Percentiles rank a stretch among this genome's conserved stretches.
Conservation (phyloP, 2,888 invertebrate species). For the Drosophila phalerata region DNA sequence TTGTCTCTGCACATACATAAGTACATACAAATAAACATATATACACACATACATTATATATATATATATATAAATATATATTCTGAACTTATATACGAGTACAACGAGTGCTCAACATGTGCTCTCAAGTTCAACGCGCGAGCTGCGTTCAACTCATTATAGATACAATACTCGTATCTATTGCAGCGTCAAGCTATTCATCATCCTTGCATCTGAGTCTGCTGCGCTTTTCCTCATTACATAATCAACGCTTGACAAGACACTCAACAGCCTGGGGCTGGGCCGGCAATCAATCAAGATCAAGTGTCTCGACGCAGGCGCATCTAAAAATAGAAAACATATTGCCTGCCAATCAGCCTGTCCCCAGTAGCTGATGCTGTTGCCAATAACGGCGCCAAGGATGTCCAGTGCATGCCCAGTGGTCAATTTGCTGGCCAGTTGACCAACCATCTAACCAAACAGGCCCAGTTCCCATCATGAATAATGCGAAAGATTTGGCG, state of each 20-base stretch:
- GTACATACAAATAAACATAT: constrained; percentile 16
- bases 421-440: constrained; percentile 56
- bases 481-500: constrained; percentile 73
- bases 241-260: constrained; percentile 71
- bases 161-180: constrained; percentile 62
- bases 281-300: constrained; percentile 74
- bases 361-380: constrained; percentile 18
- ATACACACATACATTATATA: background rate
- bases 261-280: constrained; percentile 17
- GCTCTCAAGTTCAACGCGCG: constrained; percentile 73
- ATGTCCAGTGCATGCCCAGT: constrained; percentile 60
- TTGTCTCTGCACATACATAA: constrained; percentile 53
- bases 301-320: constrained; percentile 66
- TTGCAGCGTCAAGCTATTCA: constrained; percentile 38
- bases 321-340: constrained; percentile 68
- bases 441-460: constrained; percentile 34
- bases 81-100: too few relatives aligned
- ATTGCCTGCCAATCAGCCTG: constrained; percentile 65
- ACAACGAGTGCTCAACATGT: constrained; percentile 33
- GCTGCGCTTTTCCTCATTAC: constrained; percentile 70
- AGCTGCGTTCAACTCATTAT: constrained; percentile 53
- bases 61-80: too few relatives aligned
- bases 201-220: constrained; percentile 49
- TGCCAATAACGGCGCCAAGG: constrained; percentile 80
- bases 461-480: constrained; percentile 76